phyloP scores from a whole-genome alignment of 37 sponge, comb jelly and placozoan genomes.

The Axinella damicornis region DNA sequence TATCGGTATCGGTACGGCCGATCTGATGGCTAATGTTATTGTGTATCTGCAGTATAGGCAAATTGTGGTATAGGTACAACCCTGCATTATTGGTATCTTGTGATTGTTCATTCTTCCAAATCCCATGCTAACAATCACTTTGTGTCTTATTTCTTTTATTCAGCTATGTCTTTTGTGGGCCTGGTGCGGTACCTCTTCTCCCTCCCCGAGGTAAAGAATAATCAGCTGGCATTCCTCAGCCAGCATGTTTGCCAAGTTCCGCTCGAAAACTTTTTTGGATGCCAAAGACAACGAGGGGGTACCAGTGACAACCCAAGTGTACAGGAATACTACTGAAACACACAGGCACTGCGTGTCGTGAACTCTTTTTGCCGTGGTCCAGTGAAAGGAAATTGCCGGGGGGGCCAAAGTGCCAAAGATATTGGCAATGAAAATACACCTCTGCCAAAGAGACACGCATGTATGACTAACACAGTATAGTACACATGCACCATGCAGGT shows the following conservation, averaged over 20 bases:
- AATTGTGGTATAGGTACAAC: too few species aligned
- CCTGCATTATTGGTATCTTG: too few species aligned
- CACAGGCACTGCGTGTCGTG: slow-evolving; percentile 37
- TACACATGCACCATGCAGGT: too few species aligned
- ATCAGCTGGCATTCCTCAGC: not conserved
- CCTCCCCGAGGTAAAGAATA: not conserved
- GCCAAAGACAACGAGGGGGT: slow-evolving; percentile 24
- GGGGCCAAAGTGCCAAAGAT: not conserved
- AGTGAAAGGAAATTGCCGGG: slow-evolving; percentile 19
- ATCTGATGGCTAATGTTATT: too few species aligned
- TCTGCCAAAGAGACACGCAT: slow-evolving; percentile 23
- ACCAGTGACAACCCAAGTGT: slow-evolving; percentile 31
- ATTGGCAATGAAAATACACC: slow-evolving; percentile 21
- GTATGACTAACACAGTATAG: not conserved
- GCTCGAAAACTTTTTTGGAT: slow-evolving; percentile 33
- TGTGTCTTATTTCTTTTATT: not conserved
- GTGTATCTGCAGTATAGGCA: too few species aligned
- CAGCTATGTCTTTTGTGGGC: slow-evolving; percentile 11
- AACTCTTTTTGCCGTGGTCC: slow-evolving; percentile 18
- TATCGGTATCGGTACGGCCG: too few species aligned
- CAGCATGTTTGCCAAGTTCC: slow-evolving; percentile 14
- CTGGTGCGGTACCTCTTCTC: slow-evolving; percentile 23
- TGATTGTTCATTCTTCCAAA: too few species aligned
- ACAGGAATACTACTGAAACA: slow-evolving; percentile 9
- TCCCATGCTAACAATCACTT: too few species aligned